Percentiles rank a stretch among this genome's conserved stretches.
Conservation (phyloP, 2,888 invertebrate genomes). For the Andrena praecox region DNA sequence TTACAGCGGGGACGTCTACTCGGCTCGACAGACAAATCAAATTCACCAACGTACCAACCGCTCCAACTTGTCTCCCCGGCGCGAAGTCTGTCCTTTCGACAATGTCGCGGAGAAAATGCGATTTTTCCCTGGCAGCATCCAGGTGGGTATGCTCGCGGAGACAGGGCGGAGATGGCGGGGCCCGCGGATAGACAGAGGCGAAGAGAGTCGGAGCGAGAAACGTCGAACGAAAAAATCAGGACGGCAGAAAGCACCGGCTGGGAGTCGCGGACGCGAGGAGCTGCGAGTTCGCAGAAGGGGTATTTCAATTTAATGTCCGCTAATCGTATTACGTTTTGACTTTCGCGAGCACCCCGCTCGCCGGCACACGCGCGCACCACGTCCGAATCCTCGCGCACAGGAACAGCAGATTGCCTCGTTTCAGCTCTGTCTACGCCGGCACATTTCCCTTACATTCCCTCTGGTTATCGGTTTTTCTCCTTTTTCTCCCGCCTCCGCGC, state of each 20-base stretch:
- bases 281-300: conserved; percentile 71
- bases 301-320: conserved; percentile 77
- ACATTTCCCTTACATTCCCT: conserved; percentile 32
- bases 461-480: conserved; percentile 43
- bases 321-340: conserved; percentile 78
- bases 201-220: conserved; percentile 25
- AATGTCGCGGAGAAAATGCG: conserved; percentile 68
- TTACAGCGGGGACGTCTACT: conserved; percentile 65
- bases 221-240: conserved; percentile 39
- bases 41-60: conserved; percentile 68
- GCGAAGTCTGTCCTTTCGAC: conserved; percentile 64
- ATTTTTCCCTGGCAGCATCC: conserved; percentile 67
- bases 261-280: conserved; percentile 61
- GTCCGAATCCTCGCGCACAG: background rate
- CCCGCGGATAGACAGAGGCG: background rate
- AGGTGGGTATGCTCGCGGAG: conserved; percentile 49
- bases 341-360: conserved; percentile 41
- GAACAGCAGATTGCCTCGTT: conserved; percentile 49
- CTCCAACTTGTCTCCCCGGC: conserved; percentile 61
- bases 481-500: conserved; percentile 18
- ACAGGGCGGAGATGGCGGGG: conserved; percentile 17
- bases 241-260: conserved; percentile 51
- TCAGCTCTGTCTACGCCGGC: conserved; percentile 41
- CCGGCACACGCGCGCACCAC: background rate
- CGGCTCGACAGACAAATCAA: conserved; percentile 70